A percentile compares a stretch with the other conserved stretches of the same genome.
phyloP scores from a whole-genome alignment of 2,113 vertebrate genomes.

The Perognathus longimembris region DNA sequence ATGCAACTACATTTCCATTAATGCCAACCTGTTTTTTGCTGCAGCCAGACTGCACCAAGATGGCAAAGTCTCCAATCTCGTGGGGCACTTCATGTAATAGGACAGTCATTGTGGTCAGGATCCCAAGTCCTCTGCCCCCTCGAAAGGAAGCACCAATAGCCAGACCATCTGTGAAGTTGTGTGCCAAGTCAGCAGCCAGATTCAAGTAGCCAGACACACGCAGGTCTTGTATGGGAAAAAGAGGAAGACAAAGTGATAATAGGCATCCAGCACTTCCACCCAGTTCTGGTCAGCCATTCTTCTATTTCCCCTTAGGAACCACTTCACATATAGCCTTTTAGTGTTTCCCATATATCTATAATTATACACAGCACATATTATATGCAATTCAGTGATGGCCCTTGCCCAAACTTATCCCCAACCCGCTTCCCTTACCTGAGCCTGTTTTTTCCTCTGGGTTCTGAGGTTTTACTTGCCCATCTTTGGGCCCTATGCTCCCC shows the following conservation, averaged over 20 bases:
- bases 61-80: slow-evolving; percentile 96
- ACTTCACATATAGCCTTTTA: neutral
- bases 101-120: slow-evolving; percentile 94
- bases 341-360: neutral
- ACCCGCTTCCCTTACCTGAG: slow-evolving; percentile 55
- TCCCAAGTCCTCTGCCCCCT: slow-evolving; percentile 89
- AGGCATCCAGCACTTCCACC: neutral
- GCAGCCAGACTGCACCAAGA: slow-evolving; percentile 95
- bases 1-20: neutral
- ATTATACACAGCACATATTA: neutral
- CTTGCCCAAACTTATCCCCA: neutral
- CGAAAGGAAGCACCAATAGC: slow-evolving; percentile 95
- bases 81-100: slow-evolving; percentile 95
- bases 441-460: slow-evolving; percentile 59
- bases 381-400: neutral
- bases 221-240: slow-evolving; percentile 86
- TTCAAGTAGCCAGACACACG: slow-evolving; percentile 94
- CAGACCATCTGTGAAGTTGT: slow-evolving; percentile 95
- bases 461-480: slow-evolving; percentile 46
- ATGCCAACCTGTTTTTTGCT: slow-evolving; percentile 92
- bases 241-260: neutral
- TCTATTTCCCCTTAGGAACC: neutral
- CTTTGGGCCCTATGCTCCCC: slow-evolving; percentile 34
- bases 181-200: slow-evolving; percentile 94
- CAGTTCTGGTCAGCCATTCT: neutral